phyloP scores from a whole-genome alignment of 2,113 vertebrate species.

The Athene cunicularia region DNA sequence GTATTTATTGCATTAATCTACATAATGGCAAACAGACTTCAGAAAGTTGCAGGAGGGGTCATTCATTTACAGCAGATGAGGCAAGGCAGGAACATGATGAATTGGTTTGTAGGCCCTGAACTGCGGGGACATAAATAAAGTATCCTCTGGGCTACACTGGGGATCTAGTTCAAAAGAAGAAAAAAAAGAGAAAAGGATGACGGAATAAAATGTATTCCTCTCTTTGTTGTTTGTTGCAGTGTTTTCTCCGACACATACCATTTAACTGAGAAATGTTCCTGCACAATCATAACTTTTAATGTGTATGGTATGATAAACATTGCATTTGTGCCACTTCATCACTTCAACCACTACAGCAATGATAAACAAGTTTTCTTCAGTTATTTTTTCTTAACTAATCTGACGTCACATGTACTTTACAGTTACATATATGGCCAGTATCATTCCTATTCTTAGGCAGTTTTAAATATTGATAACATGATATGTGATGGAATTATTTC shows the following conservation, averaged over 20 bases:
- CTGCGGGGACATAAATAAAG: constrained; percentile 79
- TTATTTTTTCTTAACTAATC: constrained; percentile 46
- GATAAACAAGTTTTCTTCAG: constrained; percentile 36
- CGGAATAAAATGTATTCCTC: constrained; percentile 43
- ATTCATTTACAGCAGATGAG: constrained; percentile 79
- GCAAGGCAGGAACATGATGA: constrained; percentile 70
- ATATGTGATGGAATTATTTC: constrained; percentile 23
- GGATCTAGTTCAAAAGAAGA: constrained; percentile 70
- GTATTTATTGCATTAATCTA: constrained; percentile 77
- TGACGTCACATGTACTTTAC: constrained; percentile 33
- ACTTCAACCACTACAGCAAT: background rate
- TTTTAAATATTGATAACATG: background rate
- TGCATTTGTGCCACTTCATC: constrained; percentile 56
- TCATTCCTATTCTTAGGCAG: background rate
- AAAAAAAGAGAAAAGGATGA: constrained; percentile 48
- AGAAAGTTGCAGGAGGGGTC: constrained; percentile 76
- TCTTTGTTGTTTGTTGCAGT: constrained; percentile 57
- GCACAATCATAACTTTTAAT: constrained; percentile 59
- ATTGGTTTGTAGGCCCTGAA: constrained; percentile 73
- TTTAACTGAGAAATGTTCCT: constrained; percentile 69
- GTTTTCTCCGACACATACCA: constrained; percentile 63
- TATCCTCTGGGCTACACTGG: constrained; percentile 69
- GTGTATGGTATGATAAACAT: constrained; percentile 43
- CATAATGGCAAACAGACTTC: constrained; percentile 77
- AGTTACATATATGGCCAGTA: background rate